Percentiles rank a stretch among this genome's conserved stretches.
Evolutionary conservation across 2,888 invertebrate genomes (phyloP).

Genomic region (Belgica antarctica): DNA sequence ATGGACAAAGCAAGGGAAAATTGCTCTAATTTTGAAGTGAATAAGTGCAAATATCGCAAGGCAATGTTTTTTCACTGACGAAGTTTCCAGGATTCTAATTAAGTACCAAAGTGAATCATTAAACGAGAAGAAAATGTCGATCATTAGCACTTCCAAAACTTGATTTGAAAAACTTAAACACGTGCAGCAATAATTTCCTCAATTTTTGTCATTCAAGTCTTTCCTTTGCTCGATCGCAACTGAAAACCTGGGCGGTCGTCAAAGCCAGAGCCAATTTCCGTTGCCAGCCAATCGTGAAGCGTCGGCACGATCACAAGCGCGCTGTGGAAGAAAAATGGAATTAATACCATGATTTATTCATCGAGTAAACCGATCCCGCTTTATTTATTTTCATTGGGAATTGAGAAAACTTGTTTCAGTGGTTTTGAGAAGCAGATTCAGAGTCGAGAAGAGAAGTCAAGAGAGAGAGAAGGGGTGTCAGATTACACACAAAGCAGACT

Average conservation of each 20-base stretch:
- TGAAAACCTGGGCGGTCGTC: conserved; percentile 38
- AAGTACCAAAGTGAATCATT: too few relatives aligned
- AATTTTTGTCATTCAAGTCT: background rate
- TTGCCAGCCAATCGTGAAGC: conserved; percentile 33
- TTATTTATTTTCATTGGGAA: background rate
- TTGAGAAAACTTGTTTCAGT: background rate
- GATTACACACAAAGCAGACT: conserved; percentile 1
- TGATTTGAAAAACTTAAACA: too few relatives aligned
- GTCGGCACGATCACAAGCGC: conserved; percentile 33
- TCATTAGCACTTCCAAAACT: too few relatives aligned
- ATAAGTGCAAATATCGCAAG: too few relatives aligned
- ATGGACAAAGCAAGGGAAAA: too few relatives aligned
- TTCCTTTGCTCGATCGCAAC: background rate
- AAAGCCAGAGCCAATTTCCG: conserved; percentile 7
- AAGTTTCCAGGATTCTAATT: too few relatives aligned
- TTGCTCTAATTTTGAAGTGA: too few relatives aligned
- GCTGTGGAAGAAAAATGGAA: conserved; percentile 34
- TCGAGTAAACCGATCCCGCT: conserved; percentile 29
- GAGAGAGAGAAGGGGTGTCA: conserved; percentile 29
- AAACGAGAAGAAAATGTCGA: too few relatives aligned
- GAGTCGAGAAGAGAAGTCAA: background rate
- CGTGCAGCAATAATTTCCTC: too few relatives aligned
- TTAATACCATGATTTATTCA: conserved; percentile 42
- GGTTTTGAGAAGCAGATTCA: background rate
- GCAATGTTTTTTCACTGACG: too few relatives aligned